These are phyloP conservation scores for Furnarius figulus DNA, from an alignment of 2,113 vertebrate species.

Conservation along the genomic window DNA sequence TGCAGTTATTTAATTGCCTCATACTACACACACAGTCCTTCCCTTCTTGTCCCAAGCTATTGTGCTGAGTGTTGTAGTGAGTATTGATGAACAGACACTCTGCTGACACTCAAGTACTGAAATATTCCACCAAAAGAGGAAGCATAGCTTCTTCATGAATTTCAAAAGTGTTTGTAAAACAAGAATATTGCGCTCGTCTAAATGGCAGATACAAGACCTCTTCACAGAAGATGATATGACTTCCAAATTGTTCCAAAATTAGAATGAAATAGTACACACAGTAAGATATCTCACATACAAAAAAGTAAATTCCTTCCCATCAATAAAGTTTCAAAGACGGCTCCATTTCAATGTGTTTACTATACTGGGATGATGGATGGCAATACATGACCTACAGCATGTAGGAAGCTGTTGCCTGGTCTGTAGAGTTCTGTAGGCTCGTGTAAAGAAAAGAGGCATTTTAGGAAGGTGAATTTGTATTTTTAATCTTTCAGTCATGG, in stretches of 20 bases:
- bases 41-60: background rate
- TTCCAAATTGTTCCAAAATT: background rate
- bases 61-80: background rate
- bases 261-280: background rate
- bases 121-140: background rate
- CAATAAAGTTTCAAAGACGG: background rate
- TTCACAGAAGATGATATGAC: background rate
- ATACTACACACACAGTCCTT: background rate
- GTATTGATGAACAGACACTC: background rate
- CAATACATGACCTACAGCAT: background rate
- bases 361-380: background rate
- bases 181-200: background rate
- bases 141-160: background rate
- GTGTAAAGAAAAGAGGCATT: background rate
- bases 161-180: background rate
- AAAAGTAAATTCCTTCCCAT: background rate
- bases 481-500: background rate
- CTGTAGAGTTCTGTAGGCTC: background rate
- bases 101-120: background rate
- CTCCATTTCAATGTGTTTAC: background rate
- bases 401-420: background rate
- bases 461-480: background rate
- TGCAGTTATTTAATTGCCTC: background rate
- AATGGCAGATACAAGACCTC: background rate
- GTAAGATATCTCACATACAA: background rate